Base-by-base conservation (phyloP, 2,113 vertebrate genomes). In the Pseudonaja textilis region DNA sequence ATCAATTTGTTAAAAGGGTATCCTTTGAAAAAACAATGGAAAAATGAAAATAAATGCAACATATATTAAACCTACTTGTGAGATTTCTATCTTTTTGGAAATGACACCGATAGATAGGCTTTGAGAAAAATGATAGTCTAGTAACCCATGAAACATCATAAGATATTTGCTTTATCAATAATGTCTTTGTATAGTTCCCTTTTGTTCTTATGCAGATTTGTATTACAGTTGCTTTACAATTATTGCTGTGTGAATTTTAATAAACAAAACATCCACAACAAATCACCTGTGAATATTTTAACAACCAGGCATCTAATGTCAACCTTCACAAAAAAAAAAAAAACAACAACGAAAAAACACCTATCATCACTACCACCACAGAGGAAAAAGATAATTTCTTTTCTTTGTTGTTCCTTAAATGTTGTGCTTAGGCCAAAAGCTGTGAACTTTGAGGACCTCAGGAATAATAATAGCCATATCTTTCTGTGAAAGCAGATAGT, bases 1-100 rank as follows among this genome's bases (percentile, higher is more conserved):
- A 25, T 55, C 1, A 26, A 34, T 92, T 4, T 89, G 1, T 88
- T 91, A 12, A 88, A 93, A 94, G 29, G 88, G 16, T 34, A 92
- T 26, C 26, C n/a, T 42, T 85, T 93, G 69, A 42, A 92, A 92
- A 93, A 23, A 4, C 11, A 91, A 89, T 85, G 45, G 93, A 90
- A 81, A 93, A 95, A 88, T 87, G 5, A 74, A 95, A 86, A 20
- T 42, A 45, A 94, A 59, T 26, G 64, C 57, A 4, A 6, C 23
- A 1, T 89, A 92, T 91, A 29, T 89, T 90, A 42, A 87, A 85
- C 7, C 56, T 50, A 25, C 47, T 57, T 0, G 0, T 61, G 3
- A 11, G 0, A 0, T 34, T 39, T 69, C 10, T 45, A 11, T 47
- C 7, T 52, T 9, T 87, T 90, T 92, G 7, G 1, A 0, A 81